These are phyloP conservation scores for Drosophila multiciliata DNA, from an alignment of 2,888 invertebrate genomes.

Conservation along the genomic window DNA sequence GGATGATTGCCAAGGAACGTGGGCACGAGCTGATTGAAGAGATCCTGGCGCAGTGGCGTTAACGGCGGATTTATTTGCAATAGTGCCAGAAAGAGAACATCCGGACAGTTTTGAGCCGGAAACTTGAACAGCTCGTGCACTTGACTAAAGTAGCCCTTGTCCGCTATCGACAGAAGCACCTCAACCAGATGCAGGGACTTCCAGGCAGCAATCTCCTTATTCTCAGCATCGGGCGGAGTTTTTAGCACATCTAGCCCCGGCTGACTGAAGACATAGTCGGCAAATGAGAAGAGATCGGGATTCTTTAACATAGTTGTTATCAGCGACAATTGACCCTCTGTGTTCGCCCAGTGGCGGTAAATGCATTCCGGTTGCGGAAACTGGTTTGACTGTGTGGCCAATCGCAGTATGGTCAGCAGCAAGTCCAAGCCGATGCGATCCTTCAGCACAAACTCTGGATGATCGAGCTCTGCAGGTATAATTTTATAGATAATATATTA, in stretches of 20 bases:
- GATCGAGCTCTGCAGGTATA: slow-evolving; percentile 88
- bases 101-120: slow-evolving; percentile 97
- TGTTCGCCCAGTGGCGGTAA: slow-evolving; percentile 96
- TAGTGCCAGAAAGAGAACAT: slow-evolving; percentile 94
- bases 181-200: slow-evolving; percentile 96
- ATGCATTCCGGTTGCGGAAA: slow-evolving; percentile 94
- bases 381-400: slow-evolving; percentile 92
- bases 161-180: slow-evolving; percentile 93
- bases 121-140: slow-evolving; percentile 95
- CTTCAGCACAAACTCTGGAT: slow-evolving; percentile 94
- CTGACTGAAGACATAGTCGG: slow-evolving; percentile 94
- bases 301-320: slow-evolving; percentile 94
- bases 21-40: slow-evolving; percentile 94
- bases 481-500: slow-evolving; percentile 12
- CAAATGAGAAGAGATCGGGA: slow-evolving; percentile 97
- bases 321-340: slow-evolving; percentile 96
- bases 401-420: slow-evolving; percentile 92
- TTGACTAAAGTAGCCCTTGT: slow-evolving; percentile 92
- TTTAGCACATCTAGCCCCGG: slow-evolving; percentile 96
- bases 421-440: slow-evolving; percentile 94
- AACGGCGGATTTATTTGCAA: slow-evolving; percentile 94
- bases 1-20: slow-evolving; percentile 98
- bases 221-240: slow-evolving; percentile 96
- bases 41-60: slow-evolving; percentile 92
- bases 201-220: slow-evolving; percentile 97